Percentiles rank a stretch among this genome's conserved stretches.
Evolutionary conservation across 2,113 vertebrate species (phyloP).

Genomic region (Stercorarius parasiticus): DNA sequence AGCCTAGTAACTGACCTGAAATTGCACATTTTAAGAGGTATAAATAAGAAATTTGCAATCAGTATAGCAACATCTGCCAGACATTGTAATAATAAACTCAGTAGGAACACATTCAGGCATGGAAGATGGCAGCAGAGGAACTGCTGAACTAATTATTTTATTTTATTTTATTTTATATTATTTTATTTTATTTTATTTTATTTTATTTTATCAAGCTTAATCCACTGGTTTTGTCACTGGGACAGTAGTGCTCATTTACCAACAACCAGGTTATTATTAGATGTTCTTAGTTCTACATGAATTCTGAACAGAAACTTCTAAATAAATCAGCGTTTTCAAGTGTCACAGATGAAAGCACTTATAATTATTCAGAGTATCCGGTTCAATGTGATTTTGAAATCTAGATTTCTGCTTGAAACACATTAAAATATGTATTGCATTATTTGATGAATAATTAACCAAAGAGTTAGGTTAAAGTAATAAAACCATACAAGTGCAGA

Average conservation of each 20-base stretch:
- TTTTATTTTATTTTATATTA: no score
- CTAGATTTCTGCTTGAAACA: constrained; percentile 15
- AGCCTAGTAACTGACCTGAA: not conserved
- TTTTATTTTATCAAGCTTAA: constrained; percentile 36
- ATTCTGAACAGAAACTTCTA: constrained; percentile 35
- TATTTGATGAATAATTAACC: constrained; percentile 50
- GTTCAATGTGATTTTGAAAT: constrained; percentile 34
- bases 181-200: not conserved
- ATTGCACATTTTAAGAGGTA: not conserved
- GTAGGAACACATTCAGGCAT: constrained; percentile 7
- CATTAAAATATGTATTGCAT: not conserved
- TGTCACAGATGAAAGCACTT: constrained; percentile 13
- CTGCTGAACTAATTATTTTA: not conserved
- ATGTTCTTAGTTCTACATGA: constrained; percentile 22
- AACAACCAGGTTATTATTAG: constrained; percentile 45
- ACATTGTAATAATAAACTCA: constrained; percentile 17
- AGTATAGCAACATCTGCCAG: constrained; percentile 24
- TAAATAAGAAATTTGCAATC: constrained; percentile 25
- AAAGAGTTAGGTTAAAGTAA: not conserved
- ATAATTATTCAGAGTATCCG: constrained; percentile 9
- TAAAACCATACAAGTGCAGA: not conserved
- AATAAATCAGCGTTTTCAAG: constrained; percentile 43
- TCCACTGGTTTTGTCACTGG: not conserved
- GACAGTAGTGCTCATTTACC: constrained; percentile 10
- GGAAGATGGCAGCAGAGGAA: not conserved